Base-by-base conservation (phyloP, 2,113 vertebrate genomes). In the Gadus macrocephalus region DNA sequence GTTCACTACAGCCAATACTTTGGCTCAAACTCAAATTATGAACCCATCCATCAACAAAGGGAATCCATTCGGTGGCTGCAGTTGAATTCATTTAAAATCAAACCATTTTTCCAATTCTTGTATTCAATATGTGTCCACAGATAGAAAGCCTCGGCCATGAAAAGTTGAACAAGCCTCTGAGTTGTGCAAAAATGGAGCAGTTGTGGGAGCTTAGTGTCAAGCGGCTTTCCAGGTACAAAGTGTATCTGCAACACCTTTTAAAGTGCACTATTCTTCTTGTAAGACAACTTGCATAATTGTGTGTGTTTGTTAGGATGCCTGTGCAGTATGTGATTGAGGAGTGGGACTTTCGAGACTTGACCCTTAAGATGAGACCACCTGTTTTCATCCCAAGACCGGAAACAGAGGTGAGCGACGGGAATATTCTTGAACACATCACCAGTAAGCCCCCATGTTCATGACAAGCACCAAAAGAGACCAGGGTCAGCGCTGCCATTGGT, bases 351-450 rank as follows among this genome's bases (percentile, higher is more conserved):
- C 90, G 86, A 75, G 94, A 96, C 53, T 83, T 99, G 80, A 96
- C 86, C 0, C 86, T 99, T 81, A 95, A 94, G 89, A 96, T 98
- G 94, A 93, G 78, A 72, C 93, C 95, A 31, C 97, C 97, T 0
- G 97, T 99, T 3, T 98, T 99, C 76, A 98, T 98, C 86, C 97
- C 97, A 49, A 93, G 96, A 72, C 96, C 95, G 15, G 96, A 98
- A 86, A 99, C 96, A 0, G 97, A 99, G 94, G 97, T 98, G 80
- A n/a, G 73, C 56, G 4, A 22, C n/a, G 8, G 60, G 12, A 55
- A 58, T 27, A 71, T 61, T 9, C 7, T 20, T 28, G 42, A 5
- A 49, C 28, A 49, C 28, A 28, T 62, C 15, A 49, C 42, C 8
- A 9, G 9, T 49, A 49, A 49, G 42, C 8, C 42, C 42, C 42